Base-by-base conservation (phyloP, 1,140 invertebrate genomes). In the Linepithema humile region DNA sequence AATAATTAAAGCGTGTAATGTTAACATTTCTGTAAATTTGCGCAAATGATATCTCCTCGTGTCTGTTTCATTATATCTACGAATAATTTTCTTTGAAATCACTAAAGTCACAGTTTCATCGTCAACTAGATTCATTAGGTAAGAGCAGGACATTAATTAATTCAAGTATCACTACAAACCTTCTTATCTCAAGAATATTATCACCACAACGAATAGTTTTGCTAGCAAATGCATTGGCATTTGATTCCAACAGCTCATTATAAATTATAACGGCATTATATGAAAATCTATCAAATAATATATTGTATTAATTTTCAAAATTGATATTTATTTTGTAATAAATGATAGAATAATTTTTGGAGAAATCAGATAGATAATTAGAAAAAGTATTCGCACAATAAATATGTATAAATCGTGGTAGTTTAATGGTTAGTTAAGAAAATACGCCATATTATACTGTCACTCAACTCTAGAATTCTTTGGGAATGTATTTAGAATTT, bases 371-470 rank as follows among this genome's bases (percentile, higher is more conserved):
- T n/a, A n/a, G n/a, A n/a, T n/a, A n/a, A n/a, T n/a, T n/a, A n/a
- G n/a, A n/a, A n/a, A n/a, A n/a, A n/a, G n/a, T n/a, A n/a, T n/a
- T n/a, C n/a, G n/a, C n/a, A n/a, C n/a, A n/a, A n/a, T n/a, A n/a
- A n/a, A n/a, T n/a, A n/a, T n/a, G n/a, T n/a, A n/a, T n/a, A n/a
- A n/a, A n/a, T n/a, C n/a, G n/a, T n/a, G n/a, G n/a, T n/a, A n/a
- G n/a, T n/a, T n/a, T n/a, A n/a, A n/a, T n/a, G 82, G 85, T 88
- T 89, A 89, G 86, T 92, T 90, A 90, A 90, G 77, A 87, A 85
- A 88, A 85, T 57, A 85, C 69, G 82, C 82, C 85, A 86, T 92
- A 91, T 91, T 89, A 90, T 85, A 86, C n/a, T n/a, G n/a, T n/a
- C n/a, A n/a, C n/a, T n/a, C n/a, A n/a, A n/a, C n/a, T n/a, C n/a